Evolutionary conservation across 2,888 invertebrate species (phyloP).

Genomic region (Achlya flavicornis): DNA sequence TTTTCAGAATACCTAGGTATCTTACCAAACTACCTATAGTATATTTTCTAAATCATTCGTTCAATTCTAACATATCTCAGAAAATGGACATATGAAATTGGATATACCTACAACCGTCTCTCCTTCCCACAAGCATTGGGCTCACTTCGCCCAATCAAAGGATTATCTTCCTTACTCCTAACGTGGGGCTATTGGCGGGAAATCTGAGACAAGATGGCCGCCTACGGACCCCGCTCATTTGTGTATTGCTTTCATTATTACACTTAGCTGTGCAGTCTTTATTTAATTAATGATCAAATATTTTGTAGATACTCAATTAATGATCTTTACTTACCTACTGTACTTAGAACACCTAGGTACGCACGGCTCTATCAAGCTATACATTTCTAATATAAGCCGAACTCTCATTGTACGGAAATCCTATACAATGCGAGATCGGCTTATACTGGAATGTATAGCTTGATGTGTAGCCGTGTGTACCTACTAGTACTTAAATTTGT

Average conservation of each 20-base stretch:
- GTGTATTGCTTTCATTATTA: conserved; percentile 53
- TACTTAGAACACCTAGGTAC: neutral
- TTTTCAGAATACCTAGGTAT: no score
- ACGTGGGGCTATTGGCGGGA: conserved; percentile 54
- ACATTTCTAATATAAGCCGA: no score
- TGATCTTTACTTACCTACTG: neutral
- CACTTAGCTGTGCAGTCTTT: conserved; percentile 37
- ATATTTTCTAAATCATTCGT: neutral
- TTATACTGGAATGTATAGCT: no score
- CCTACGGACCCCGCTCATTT: conserved; percentile 38
- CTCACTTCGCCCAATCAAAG: conserved; percentile 60
- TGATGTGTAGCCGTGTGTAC: no score
- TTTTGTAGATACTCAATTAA: neutral
- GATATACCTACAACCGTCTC: conserved; percentile 39
- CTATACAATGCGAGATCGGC: no score
- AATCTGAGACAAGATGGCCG: conserved; percentile 70
- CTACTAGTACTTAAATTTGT: neutral
- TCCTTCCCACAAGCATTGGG: conserved; percentile 41
- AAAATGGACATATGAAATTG: conserved; percentile 42
- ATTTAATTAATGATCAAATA: conserved; percentile 42
- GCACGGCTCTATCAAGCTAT: no score
- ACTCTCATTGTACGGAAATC: no score
- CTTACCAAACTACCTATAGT: neutral
- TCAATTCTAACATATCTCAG: conserved; percentile 19
- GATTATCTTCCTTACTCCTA: conserved; percentile 67